Conservation (phyloP, 2,113 vertebrate species). For the Rattus norvegicus region GRCr8 NC_086024.1:120976001-120976500, state of each 20-base stretch:
- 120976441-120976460: neutral
- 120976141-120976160: neutral
- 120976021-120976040: neutral
- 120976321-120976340: neutral
- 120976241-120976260: too few species aligned
- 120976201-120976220: neutral
- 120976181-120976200: neutral
- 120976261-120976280: too few species aligned
- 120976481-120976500: neutral
- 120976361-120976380: too few species aligned
- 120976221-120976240: neutral
- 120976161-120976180: neutral
- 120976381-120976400: neutral
- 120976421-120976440: neutral
- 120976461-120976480: neutral
- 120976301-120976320: too few species aligned
- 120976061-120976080: neutral
- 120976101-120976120: neutral
- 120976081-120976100: neutral
- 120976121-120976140: neutral
- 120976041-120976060: neutral
- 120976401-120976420: too few species aligned
- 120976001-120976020: neutral
- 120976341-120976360: neutral
- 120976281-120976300: too few species aligned